Conservation (phyloP, 2,888 invertebrate genomes). For the Perdita meconis region DNA sequence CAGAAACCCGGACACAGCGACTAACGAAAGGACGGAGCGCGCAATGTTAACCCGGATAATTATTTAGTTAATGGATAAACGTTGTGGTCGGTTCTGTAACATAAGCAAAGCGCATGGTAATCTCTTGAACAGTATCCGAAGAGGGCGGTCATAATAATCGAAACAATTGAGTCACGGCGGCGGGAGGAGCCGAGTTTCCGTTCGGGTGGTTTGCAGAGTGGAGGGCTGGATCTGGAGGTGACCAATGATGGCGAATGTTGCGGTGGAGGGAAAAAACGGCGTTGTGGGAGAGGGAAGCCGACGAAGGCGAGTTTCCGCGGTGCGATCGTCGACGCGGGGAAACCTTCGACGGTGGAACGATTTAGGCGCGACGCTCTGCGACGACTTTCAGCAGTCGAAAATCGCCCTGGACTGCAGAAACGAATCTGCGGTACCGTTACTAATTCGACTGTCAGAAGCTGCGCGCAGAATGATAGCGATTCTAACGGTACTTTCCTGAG, state of each 20-base stretch:
- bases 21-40: background rate
- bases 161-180: slow-evolving; percentile 41
- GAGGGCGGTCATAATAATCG: slow-evolving; percentile 48
- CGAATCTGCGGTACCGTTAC: slow-evolving; percentile 59
- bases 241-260: slow-evolving; percentile 16
- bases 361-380: background rate
- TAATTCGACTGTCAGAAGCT: slow-evolving; percentile 43
- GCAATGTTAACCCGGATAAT: background rate
- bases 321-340: slow-evolving; percentile 3
- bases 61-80: background rate
- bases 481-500: slow-evolving; percentile 56
- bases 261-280: slow-evolving; percentile 4
- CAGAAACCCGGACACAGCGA: background rate
- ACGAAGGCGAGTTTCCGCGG: slow-evolving; percentile 17
- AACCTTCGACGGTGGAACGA: slow-evolving; percentile 26
- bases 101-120: background rate
- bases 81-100: background rate
- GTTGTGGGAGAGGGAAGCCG: slow-evolving; percentile 10
- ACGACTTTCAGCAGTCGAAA: slow-evolving; percentile 35
- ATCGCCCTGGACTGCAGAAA: slow-evolving; percentile 26
- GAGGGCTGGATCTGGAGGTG: slow-evolving; percentile 37
- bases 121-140: background rate
- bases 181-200: slow-evolving; percentile 44
- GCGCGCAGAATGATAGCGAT: slow-evolving; percentile 56
- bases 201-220: slow-evolving; percentile 30